Base-by-base conservation (phyloP, 2,797 vertebrate species). In the Toxotes lorentzi region DNA sequence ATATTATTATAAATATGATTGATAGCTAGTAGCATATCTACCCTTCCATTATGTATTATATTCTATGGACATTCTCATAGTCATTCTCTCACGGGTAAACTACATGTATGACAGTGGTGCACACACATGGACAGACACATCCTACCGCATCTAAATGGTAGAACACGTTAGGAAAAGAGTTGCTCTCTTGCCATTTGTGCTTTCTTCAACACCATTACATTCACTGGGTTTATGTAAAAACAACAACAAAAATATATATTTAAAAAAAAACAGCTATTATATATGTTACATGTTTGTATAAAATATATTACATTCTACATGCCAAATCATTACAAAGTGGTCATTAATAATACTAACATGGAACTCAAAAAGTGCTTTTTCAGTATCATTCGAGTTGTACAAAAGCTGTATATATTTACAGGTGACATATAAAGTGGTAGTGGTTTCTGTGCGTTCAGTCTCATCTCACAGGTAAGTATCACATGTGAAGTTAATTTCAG, bases 341-440 rank as follows among this genome's bases (percentile, higher is more conserved):
- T 84, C 56, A 80, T 84, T 82, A 79, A 64, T 79, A 86, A 75
- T 23, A 80, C 71, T 86, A 85, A 60, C 11, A 75, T 48, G n/a
- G n/a, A 76, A 54, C 63, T 77, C 1, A 63, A 77, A 88, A 90
- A 81, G 89, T 91, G 87, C 85, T 83, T 87, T 86, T 63, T 84
- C 70, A 78, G 67, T 76, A 78, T 78, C n/a, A 61, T 65, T 80
- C 3, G 4, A 79, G 41, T 67, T 48, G 75, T 86, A 78, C 61
- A 84, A 81, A 81, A 82, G 66, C 67, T 12, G 38, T 72, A 65
- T 73, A 73, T 82, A 88, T 88, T 79, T 83, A 90, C 86, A 90
- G 53, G 73, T 58, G 62, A 74, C 3, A 3, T 45, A 11, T 57
- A 30, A 23, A 34, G 69, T 77, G 70, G 66, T 79, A 73, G 80